Evolutionary conservation across 2,797 vertebrate genomes (phyloP).

Genomic region (Pitangus sulphuratus): DNA sequence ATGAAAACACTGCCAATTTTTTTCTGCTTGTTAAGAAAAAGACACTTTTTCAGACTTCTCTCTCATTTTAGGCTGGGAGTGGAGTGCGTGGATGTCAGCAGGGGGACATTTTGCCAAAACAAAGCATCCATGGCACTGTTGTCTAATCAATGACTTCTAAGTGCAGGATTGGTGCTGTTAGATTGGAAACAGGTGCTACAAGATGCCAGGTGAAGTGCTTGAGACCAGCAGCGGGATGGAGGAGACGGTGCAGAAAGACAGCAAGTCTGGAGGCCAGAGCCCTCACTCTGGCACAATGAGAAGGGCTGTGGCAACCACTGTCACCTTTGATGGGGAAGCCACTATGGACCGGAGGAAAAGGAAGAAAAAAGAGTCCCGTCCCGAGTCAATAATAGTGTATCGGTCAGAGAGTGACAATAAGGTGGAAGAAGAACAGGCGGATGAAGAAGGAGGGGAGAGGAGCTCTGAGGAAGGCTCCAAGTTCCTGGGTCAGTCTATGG

Average conservation of each 20-base stretch:
- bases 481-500: slow-evolving; percentile 86
- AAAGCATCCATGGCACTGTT: neutral
- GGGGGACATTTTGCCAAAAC: neutral
- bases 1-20: neutral
- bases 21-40: neutral
- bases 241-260: slow-evolving; percentile 67
- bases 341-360: slow-evolving; percentile 87
- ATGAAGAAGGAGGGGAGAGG: slow-evolving; percentile 84
- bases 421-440: slow-evolving; percentile 82
- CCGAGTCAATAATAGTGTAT: slow-evolving; percentile 95
- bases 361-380: slow-evolving; percentile 91
- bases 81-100: neutral
- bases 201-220: slow-evolving; percentile 55
- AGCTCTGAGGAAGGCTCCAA: slow-evolving; percentile 89
- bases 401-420: slow-evolving; percentile 88
- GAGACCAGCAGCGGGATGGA: slow-evolving; percentile 59
- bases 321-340: slow-evolving; percentile 82
- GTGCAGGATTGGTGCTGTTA: neutral
- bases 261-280: slow-evolving; percentile 80
- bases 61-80: slow-evolving; percentile 53
- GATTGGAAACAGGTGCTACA: neutral
- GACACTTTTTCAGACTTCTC: neutral
- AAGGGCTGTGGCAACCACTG: slow-evolving; percentile 80
- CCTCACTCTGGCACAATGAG: slow-evolving; percentile 80
- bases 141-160: slow-evolving; percentile 26